Evolutionary conservation across 2,797 vertebrate species (phyloP), one percentile per base, ranked within the genome.

Genomic region (Bufotes viridis): DNA sequence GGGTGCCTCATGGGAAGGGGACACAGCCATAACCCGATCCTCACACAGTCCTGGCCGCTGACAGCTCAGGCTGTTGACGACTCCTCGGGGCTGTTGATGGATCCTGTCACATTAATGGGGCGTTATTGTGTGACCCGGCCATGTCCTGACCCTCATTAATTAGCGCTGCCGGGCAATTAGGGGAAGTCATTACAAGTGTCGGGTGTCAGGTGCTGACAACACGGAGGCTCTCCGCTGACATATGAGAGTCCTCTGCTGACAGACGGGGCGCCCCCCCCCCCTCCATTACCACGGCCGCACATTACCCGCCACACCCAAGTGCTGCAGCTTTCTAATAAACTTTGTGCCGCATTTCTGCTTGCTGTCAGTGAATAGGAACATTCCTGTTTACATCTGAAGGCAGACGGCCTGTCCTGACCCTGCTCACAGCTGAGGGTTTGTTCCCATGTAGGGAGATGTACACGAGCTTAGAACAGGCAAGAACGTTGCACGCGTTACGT

Each of bases 121-220:
- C 55, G 12, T 42, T 74, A 60, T 82, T 57, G 29, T 80, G 24
- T 15, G 29, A 58, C 78, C 18, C 49, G 26, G 58, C 81, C 65
- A 85, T 81, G 67, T 74, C 55, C 78, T 89, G 87, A 89, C 83
- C 79, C 75, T 61, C 53, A 81, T 78, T 89, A 86, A 69, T 82
- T 81, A 86, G 57, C 15, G 15, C 78, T 14, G 67, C 76, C 24
- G 7, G 57, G 78, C 87, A 86, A 85, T 85, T 89, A 76, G 49
- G 22, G 58, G 51, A 87, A 67, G 58, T 58, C 53, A 63, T 60
- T 60, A 61, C 26, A 61, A 82, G 85, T 61, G 67, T 13, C 20
- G 65, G 26, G 57, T 53, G 29, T 29, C 29, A 2, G 29, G 78
- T 58, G 78, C 24, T 79, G 78, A 79, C 53, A 58, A 79, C 78